Percentiles rank a stretch among this genome's conserved stretches.
Evolutionary conservation across 2,888 invertebrate species (phyloP).

Genomic region (Cephus pygmeus): DNA sequence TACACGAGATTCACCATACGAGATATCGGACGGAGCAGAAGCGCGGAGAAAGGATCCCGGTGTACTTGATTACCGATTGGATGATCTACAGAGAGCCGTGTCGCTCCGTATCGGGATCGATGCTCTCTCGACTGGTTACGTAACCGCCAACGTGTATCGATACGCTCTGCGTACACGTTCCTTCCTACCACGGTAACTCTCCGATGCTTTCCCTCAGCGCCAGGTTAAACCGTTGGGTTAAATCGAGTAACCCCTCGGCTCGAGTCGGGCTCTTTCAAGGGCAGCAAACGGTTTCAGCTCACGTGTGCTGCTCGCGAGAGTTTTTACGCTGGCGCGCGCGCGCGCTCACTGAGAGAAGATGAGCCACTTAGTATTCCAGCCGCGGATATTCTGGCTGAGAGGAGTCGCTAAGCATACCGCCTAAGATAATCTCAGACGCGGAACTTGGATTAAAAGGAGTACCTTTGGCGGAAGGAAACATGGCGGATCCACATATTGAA

Average conservation of each 20-base stretch:
- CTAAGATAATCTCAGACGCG: not conserved
- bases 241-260: slow-evolving; percentile 34
- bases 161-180: too few species aligned
- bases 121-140: too few species aligned
- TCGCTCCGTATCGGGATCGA: too few species aligned
- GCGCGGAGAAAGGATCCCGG: too few species aligned
- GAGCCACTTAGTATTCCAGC: slow-evolving; percentile 40
- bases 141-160: too few species aligned
- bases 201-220: not conserved
- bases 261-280: slow-evolving; percentile 25
- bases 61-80: too few species aligned
- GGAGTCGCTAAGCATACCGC: slow-evolving; percentile 13
- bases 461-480: slow-evolving; percentile 2
- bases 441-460: slow-evolving; percentile 2
- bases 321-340: slow-evolving; percentile 15
- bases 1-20: too few species aligned
- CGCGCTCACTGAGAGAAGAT: slow-evolving; percentile 32
- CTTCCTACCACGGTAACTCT: too few species aligned
- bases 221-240: slow-evolving; percentile 25
- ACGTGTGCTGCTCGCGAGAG: slow-evolving; percentile 15
- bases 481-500: slow-evolving; percentile 27
- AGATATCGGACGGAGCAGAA: too few species aligned
- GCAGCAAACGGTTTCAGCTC: slow-evolving; percentile 24
- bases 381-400: slow-evolving; percentile 21
- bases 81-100: too few species aligned